Evolutionary conservation across 1,140 invertebrate species (phyloP).

Genomic region (Mya arenaria): DNA sequence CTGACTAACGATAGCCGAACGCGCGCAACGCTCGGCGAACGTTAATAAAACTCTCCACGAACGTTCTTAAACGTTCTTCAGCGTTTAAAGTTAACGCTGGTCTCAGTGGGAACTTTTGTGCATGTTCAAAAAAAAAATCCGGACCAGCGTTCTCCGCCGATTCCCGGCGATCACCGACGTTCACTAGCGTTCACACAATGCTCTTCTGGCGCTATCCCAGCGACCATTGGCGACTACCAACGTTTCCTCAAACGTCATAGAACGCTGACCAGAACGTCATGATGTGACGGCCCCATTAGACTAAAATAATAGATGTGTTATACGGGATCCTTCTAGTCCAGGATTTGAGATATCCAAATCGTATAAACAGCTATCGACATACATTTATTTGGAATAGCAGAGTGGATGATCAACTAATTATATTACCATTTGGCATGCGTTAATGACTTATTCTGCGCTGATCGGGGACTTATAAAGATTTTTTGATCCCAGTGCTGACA

Average conservation of each 20-base stretch:
- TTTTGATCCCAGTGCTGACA: no score
- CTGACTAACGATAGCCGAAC: slow-evolving; percentile 1
- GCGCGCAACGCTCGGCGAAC: slow-evolving; percentile 13
- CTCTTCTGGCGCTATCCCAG: slow-evolving; percentile 22
- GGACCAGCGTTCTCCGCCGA: slow-evolving; percentile 33
- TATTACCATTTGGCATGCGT: no score
- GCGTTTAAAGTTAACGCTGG: slow-evolving; percentile 33
- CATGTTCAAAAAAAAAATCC: slow-evolving; percentile 8
- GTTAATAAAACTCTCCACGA: slow-evolving; percentile 37
- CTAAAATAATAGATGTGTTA: no score
- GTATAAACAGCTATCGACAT: no score
- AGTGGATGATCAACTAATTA: no score
- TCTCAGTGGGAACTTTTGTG: slow-evolving; percentile 9
- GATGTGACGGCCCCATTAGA: slow-evolving; percentile 21
- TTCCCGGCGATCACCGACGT: slow-evolving; percentile 24
- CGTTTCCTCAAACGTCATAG: slow-evolving; percentile 30
- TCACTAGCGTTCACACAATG: slow-evolving; percentile 13
- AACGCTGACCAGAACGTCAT: slow-evolving; percentile 26
- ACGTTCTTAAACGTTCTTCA: slow-evolving; percentile 22
- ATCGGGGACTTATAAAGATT: no score
- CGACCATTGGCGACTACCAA: slow-evolving; percentile 29
- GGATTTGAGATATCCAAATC: no score
- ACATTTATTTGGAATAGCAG: no score
- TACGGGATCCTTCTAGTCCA: no score
- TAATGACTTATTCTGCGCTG: no score